Base-by-base conservation (phyloP, 2,888 invertebrate species). In the Dorcus hopei region DNA sequence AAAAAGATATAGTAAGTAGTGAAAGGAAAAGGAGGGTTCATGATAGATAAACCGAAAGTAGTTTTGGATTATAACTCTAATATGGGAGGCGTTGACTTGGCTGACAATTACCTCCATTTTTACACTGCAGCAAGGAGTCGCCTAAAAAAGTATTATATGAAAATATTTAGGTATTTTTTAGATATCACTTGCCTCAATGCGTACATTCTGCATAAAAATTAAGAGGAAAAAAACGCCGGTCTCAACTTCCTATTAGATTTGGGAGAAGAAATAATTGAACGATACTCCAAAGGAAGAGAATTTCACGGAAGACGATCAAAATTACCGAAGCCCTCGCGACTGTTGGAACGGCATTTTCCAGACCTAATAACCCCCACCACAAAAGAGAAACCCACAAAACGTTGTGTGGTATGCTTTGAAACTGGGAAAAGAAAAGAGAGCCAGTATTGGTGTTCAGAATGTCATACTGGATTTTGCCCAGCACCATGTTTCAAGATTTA, bases 401-500 rank as follows among this genome's bases (percentile, higher is more conserved):
- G n/a, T n/a, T n/a, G n/a, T n/a, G n/a, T n/a, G n/a, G n/a, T n/a
- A 50, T 52, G 57, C 39, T 39, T 43, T 14, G 52, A 43, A 39
- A 47, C 41, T 52, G 51, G 51, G n/a, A 57, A 41, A 45, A 26
- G 51, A 52, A 52, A 57, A 57, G 45, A 57, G 38, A 47, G 41
- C 52, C n/a, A 43, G 43, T 57, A 23, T 52, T 51, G 50, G 57
- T 57, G 57, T 16, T 1, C 19, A 33, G 57, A 52, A 45, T 52
- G 52, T 52, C 43, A 52, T 41, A 42, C 51, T 41, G 57, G 57
- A 52, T 51, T 57, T 50, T 57, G 57, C 52, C 38, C 51, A 9
- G 57, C 41, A 41, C 57, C 57, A 19, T 57, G 52, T 39, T 57
- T 57, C 57, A 52, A 40, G 52, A 51, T 42, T 9, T 57, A 57